These are phyloP conservation scores for Crematogaster levior DNA, from an alignment of 2,888 invertebrate genomes.

Conservation along the genomic window DNA sequence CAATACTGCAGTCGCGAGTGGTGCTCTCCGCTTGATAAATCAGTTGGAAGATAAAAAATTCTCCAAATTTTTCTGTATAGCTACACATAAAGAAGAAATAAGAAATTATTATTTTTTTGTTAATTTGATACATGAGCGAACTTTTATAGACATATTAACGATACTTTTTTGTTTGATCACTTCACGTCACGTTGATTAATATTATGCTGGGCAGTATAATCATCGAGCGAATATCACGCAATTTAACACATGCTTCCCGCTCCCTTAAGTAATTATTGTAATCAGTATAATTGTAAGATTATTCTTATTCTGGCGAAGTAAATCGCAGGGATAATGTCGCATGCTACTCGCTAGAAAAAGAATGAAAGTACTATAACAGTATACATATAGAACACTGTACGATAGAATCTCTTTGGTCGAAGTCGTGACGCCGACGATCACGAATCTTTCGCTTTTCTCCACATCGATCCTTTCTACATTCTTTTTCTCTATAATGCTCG, in stretches of 20 bases:
- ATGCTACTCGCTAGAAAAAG: conserved; percentile 67
- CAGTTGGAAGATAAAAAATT: conserved; percentile 53
- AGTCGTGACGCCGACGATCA: conserved; percentile 80
- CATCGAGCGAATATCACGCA: conserved; percentile 67
- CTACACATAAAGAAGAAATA: background rate
- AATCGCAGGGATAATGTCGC: conserved; percentile 67
- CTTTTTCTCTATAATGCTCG: conserved; percentile 54
- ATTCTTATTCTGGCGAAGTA: conserved; percentile 72
- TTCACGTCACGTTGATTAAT: conserved; percentile 27
- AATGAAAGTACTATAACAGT: conserved; percentile 65
- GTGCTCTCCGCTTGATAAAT: conserved; percentile 66
- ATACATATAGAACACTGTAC: conserved; percentile 76
- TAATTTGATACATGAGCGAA: background rate
- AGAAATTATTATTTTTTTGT: conserved; percentile 3
- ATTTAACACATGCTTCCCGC: conserved; percentile 71
- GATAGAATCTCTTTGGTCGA: conserved; percentile 78
- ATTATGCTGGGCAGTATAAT: conserved; percentile 25
- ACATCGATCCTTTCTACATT: conserved; percentile 66
- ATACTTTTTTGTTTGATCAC: conserved; percentile 8
- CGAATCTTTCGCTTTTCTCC: conserved; percentile 77
- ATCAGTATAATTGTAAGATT: conserved; percentile 85
- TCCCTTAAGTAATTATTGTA: conserved; percentile 85
- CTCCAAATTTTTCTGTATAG: conserved; percentile 20
- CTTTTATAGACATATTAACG: background rate
- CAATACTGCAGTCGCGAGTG: conserved; percentile 74